Percentiles rank a stretch among this genome's conserved stretches.
Evolutionary conservation across 1,140 invertebrate genomes (phyloP).

Genomic region (Hypsibius dujardini): DNA sequence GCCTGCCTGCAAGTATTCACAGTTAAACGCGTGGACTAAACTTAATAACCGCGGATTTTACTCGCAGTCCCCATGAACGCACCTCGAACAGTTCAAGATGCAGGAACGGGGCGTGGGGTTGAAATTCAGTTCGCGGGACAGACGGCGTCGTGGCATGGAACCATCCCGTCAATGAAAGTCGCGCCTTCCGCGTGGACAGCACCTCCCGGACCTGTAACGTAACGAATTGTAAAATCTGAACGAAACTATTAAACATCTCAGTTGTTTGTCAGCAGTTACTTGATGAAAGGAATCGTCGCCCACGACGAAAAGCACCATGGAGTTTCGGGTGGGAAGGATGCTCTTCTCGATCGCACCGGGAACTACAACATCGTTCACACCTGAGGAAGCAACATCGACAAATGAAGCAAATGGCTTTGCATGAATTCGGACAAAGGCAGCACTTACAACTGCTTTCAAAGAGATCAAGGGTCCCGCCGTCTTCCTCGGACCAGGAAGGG

Average conservation of each 20-base stretch:
- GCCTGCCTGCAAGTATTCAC: too few relatives aligned
- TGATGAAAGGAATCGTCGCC: slow-evolving; percentile 41
- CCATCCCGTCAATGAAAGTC: slow-evolving; percentile 33
- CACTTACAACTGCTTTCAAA: slow-evolving; percentile 35
- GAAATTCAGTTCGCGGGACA: slow-evolving; percentile 25
- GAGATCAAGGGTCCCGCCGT: slow-evolving; percentile 42
- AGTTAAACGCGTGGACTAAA: too few relatives aligned
- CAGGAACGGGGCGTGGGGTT: slow-evolving; percentile 10
- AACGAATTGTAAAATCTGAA: slow-evolving; percentile 8
- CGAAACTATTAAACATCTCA: slow-evolving; percentile 6
- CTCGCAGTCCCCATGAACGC: too few relatives aligned
- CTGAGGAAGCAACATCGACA: background rate
- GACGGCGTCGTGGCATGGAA: slow-evolving; percentile 30
- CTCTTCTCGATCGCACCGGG: slow-evolving; percentile 35
- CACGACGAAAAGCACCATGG: slow-evolving; percentile 43
- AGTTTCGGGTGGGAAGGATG: slow-evolving; percentile 38
- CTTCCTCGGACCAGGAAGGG: slow-evolving; percentile 35
- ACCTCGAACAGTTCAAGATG: background rate
- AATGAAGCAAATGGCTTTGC: background rate
- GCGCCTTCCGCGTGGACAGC: slow-evolving; percentile 27
- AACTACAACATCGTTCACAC: slow-evolving; percentile 25
- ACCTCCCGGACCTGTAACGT: slow-evolving; percentile 30
- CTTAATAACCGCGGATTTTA: too few relatives aligned
- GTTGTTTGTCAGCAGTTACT: slow-evolving; percentile 27
- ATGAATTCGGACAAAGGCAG: slow-evolving; percentile 19